phyloP scores from a whole-genome alignment of 37 sponge, comb jelly and placozoan genomes.

The Tethya wilhelma region DNA sequence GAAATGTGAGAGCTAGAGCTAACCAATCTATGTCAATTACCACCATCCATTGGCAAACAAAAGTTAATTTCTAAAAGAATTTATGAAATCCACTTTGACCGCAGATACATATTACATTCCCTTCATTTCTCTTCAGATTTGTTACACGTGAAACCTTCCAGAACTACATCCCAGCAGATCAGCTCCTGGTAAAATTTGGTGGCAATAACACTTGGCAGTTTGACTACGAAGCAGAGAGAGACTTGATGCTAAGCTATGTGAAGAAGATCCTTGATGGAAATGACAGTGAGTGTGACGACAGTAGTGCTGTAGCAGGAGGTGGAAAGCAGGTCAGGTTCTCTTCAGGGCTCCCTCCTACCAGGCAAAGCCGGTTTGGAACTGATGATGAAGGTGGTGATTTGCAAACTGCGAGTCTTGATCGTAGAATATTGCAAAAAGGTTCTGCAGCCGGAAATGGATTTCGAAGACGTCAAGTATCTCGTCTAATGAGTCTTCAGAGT shows the following conservation, averaged over 20 bases:
- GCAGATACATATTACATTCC: too few species aligned
- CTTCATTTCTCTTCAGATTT: constrained; percentile 53
- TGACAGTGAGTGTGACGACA: constrained; percentile 6
- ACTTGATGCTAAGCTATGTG: not conserved
- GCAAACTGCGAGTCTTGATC: not conserved
- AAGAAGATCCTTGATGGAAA: not conserved
- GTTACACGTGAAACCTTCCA: constrained; percentile 55
- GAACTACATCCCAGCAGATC: constrained; percentile 61
- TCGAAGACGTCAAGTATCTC: constrained; percentile 24
- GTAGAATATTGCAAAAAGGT: not conserved
- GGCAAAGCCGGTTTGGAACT: constrained; percentile 59
- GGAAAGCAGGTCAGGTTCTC: constrained; percentile 60
- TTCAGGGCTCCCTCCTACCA: constrained; percentile 46
- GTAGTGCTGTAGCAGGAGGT: not conserved
- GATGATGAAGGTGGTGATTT: constrained; percentile 6
- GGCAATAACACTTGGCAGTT: constrained; percentile 75
- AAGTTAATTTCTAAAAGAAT: too few species aligned
- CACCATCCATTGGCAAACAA: too few species aligned
- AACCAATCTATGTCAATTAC: too few species aligned
- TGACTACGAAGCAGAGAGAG: constrained; percentile 45
- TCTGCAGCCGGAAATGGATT: constrained; percentile 21
- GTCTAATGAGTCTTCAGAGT: constrained; percentile 17
- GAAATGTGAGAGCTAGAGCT: too few species aligned
- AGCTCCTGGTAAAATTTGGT: constrained; percentile 73
- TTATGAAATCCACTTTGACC: too few species aligned